Conservation (phyloP, 2,113 vertebrate genomes). For the Macrotis lagotis region DNA sequence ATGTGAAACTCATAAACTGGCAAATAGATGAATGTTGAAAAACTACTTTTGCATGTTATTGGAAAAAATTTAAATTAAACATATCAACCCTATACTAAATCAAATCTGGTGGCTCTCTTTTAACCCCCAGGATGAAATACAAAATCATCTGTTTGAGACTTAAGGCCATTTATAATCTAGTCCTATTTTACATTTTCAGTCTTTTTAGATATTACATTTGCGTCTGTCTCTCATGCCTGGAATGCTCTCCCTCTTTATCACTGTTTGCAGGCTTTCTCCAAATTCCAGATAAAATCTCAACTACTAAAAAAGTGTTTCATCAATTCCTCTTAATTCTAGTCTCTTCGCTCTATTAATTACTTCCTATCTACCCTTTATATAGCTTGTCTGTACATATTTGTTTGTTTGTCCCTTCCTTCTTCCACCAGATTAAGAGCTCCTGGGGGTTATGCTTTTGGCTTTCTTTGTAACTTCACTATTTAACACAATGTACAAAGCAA, state of each 20-base stretch:
- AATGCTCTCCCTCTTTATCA: background rate
- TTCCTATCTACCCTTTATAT: background rate
- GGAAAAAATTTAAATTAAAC: too few species aligned
- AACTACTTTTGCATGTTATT: too few species aligned
- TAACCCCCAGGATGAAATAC: background rate
- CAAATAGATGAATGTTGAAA: too few species aligned
- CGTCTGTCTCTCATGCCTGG: too few species aligned
- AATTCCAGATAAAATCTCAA: background rate
- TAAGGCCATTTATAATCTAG: background rate
- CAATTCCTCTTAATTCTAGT: background rate
- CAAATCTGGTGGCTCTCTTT: background rate
- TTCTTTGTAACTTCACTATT: background rate
- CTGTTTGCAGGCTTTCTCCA: background rate
- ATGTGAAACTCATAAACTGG: too few species aligned
- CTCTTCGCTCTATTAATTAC: background rate
- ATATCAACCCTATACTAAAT: too few species aligned
- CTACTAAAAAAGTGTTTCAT: background rate
- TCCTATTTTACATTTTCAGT: background rate
- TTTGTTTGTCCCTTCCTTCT: background rate
- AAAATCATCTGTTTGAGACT: background rate
- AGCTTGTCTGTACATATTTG: background rate
- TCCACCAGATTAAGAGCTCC: background rate
- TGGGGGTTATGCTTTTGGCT: background rate
- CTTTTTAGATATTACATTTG: too few species aligned
- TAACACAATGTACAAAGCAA: background rate